Evolutionary conservation across 2,113 vertebrate species (phyloP), one percentile per base, ranked within the genome.

Genomic region (Campylomormyrus numenius): DNA sequence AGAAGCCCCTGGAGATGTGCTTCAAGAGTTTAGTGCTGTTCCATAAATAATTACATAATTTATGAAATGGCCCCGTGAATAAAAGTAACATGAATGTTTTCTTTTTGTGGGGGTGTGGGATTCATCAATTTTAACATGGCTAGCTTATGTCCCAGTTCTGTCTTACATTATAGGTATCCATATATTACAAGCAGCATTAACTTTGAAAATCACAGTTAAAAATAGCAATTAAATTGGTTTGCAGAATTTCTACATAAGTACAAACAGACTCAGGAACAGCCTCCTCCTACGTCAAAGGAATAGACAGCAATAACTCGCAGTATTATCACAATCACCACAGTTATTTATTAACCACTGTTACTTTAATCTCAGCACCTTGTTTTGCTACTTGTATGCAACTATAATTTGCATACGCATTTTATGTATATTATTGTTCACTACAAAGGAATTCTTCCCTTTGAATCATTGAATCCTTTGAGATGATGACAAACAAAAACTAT

Each of bases 1-100:
- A 99, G 95, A 89, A 99, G 97, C 91, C 98, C 98, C 98, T 99
- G 96, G 93, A 94, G 94, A 80, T 42, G 35, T 7, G 74, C 74
- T 42, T 42, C 15, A 8, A 42, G 74, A 80, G 74, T 42, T 80
- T 80, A 80, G 31, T 19, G 74, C 74, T 42, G 10, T 42, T 39
- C 35, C 35, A 80, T 42, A 42, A 80, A 17, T 42, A 49, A 24
- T 50, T 85, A 46, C 19, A 85, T 1, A 85, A 27, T 49, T 49
- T 85, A 49, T 85, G 21, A 49, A 85, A 49, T 24, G 17, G 6
- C 42, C 24, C 83, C 1, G 1, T 13, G 15, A 8, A 24, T 85
- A 85, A 85, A 46, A 24, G 83, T 11, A 85, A 48, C 83, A 27
- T 13, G 83, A 27, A 39, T 45, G 17, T 84, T 84, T 45, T 39